Conservation (phyloP, 2,113 vertebrate genomes). For the Himantopus leucocephalus region DNA sequence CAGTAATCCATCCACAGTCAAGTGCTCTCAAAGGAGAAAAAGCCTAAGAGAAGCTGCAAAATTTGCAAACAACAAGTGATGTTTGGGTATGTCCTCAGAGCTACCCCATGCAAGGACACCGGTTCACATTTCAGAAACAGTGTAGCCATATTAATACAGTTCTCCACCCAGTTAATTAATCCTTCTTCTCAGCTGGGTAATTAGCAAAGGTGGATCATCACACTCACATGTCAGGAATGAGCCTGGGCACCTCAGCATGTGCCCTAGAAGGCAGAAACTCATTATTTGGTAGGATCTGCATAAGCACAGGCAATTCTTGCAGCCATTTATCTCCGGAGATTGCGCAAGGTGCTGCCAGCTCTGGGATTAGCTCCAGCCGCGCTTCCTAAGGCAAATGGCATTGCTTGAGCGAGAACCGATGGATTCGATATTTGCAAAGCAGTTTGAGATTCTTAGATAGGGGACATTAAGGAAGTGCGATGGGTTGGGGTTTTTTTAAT, state of each 20-base stretch:
- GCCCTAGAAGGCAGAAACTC: conserved; percentile 49
- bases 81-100: not conserved
- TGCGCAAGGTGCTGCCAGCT: not conserved
- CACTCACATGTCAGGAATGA: conserved; percentile 38
- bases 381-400: not conserved
- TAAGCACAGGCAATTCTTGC: not conserved
- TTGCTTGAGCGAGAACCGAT: not conserved
- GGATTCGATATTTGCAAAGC: not conserved
- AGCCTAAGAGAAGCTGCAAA: not conserved
- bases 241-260: not conserved
- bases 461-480: not conserved
- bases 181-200: not conserved
- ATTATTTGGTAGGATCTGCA: not conserved
- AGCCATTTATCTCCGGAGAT: not conserved
- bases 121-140: not conserved
- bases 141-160: not conserved
- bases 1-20: not conserved
- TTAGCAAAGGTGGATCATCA: conserved; percentile 32
- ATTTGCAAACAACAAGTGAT: not conserved
- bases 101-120: not conserved
- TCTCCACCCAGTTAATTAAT: conserved; percentile 39
- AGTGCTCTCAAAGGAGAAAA: not conserved
- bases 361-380: not conserved
- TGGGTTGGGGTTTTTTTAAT: not conserved
- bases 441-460: not conserved